Conservation (phyloP, 2,888 invertebrate genomes). For the Meteorus cinctellus region DNA sequence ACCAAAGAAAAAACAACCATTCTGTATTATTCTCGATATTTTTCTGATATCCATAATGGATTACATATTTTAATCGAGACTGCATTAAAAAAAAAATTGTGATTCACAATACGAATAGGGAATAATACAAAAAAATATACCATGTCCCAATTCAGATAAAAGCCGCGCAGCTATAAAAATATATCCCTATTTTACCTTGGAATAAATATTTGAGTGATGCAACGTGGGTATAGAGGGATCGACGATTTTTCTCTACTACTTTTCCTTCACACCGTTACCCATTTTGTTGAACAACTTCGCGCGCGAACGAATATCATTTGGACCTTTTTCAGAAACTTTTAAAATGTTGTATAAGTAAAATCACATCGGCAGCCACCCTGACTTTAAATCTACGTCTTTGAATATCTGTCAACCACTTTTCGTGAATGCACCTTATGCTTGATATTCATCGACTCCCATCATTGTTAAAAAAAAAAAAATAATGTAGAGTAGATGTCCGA, state of each 20-base stretch:
- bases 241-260: neutral
- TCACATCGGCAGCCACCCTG: conserved; percentile 33
- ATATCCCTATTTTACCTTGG: neutral
- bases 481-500: neutral
- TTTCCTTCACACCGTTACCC: neutral
- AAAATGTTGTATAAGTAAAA: conserved; percentile 47
- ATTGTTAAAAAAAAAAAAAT: neutral
- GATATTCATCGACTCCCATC: conserved; percentile 1
- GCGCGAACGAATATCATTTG: neutral
- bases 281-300: neutral
- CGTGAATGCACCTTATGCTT: neutral
- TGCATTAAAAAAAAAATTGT: neutral
- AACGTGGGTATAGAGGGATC: neutral
- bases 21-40: neutral
- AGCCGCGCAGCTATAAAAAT: neutral
- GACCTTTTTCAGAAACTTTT: conserved; percentile 48
- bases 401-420: conserved; percentile 8
- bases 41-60: neutral
- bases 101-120: neutral
- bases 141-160: neutral
- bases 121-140: neutral
- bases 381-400: conserved; percentile 14
- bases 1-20: neutral
- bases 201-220: conserved; percentile 18
- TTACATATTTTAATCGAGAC: neutral